Evolutionary conservation across 2,888 invertebrate genomes (phyloP).

Genomic region (Lasioglossum zephyrum): DNA sequence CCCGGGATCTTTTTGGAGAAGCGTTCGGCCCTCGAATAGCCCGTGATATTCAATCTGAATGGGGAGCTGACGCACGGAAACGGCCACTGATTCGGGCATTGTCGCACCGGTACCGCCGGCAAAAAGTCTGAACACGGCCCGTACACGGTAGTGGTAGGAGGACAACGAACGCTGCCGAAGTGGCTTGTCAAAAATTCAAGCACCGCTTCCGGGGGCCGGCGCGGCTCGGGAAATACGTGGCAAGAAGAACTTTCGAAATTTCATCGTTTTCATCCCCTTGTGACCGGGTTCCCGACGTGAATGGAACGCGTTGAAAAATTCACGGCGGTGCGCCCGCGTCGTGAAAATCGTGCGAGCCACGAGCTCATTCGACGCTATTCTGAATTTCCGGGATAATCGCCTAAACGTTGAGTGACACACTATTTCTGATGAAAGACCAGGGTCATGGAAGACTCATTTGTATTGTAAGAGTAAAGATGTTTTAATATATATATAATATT

Average conservation of each 20-base stretch:
- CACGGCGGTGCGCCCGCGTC: constrained; percentile 10
- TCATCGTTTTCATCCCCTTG: constrained; percentile 10
- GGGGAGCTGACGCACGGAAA: constrained; percentile 4
- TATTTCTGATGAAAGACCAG: background rate
- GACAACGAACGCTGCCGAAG: constrained; percentile 9
- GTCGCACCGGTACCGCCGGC: background rate
- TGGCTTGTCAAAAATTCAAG: constrained; percentile 32
- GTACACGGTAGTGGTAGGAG: background rate
- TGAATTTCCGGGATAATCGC: background rate
- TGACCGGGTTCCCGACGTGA: constrained; percentile 21
- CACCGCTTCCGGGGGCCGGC: constrained; percentile 4
- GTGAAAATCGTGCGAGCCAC: background rate
- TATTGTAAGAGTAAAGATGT: no score
- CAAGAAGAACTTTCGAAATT: constrained; percentile 23
- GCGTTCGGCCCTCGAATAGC: background rate
- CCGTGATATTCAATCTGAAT: constrained; percentile 17
- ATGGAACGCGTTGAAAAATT: constrained; percentile 24
- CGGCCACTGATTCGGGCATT: constrained; percentile 23
- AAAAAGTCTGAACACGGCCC: constrained; percentile 13
- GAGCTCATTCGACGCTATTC: background rate
- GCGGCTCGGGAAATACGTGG: constrained; percentile 12
- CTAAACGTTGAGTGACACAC: background rate
- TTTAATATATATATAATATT: no score
- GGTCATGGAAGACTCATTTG: background rate
- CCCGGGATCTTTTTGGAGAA: background rate